Evolutionary conservation across 2,113 vertebrate genomes (phyloP).

Genomic region (Paracanthobrama guichenoti): DNA sequence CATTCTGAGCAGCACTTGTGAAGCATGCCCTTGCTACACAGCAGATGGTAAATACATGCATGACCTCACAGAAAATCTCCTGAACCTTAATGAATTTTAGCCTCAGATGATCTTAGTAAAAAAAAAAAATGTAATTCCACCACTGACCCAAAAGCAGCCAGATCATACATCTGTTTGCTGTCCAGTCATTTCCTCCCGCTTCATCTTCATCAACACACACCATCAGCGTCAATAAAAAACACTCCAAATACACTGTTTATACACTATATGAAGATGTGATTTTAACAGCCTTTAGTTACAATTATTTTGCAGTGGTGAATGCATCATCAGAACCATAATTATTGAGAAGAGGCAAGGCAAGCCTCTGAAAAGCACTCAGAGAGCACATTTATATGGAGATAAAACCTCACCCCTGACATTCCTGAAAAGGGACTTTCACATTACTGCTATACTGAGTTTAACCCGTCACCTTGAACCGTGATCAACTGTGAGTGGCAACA

Average conservation of each 20-base stretch:
- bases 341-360: neutral
- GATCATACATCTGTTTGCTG: conserved; percentile 41
- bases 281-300: neutral
- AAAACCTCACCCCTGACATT: conserved; percentile 24
- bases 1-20: conserved; percentile 1
- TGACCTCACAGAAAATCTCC: conserved; percentile 53
- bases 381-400: conserved; percentile 21
- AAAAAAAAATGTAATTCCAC: conserved; percentile 42
- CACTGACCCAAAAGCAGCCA: conserved; percentile 43
- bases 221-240: neutral
- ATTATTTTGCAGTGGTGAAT: conserved; percentile 11
- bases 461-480: conserved; percentile 19
- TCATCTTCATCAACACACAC: neutral
- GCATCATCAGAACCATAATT: conserved; percentile 5
- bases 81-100: conserved; percentile 54
- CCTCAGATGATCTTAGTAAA: conserved; percentile 35
- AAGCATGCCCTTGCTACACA: conserved; percentile 21
- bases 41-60: conserved; percentile 55
- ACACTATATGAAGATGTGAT: neutral
- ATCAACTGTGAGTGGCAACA: neutral
- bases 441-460: conserved; percentile 5
- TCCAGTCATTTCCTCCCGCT: conserved; percentile 7
- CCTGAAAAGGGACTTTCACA: conserved; percentile 8
- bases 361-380: conserved; percentile 7
- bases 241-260: neutral